Evolutionary conservation across 2,888 invertebrate genomes (phyloP).

Genomic region (Tromatobia lineatoria): DNA sequence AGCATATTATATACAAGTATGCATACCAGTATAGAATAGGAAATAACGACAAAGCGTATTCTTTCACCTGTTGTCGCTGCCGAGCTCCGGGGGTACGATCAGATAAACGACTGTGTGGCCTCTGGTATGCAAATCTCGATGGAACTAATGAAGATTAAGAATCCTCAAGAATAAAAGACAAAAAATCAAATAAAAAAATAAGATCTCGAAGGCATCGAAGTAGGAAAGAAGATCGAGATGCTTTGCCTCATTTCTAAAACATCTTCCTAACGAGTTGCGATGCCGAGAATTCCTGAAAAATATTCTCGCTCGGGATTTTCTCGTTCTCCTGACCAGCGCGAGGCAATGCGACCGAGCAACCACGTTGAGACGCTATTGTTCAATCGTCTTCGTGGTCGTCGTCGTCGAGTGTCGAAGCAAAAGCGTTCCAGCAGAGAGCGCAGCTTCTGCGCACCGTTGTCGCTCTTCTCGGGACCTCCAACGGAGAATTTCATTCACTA

Average conservation of each 20-base stretch:
- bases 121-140: conserved; percentile 83
- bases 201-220: conserved; percentile 65
- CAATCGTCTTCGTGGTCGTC: conserved; percentile 56
- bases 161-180: conserved; percentile 58
- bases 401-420: conserved; percentile 75
- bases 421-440: background rate
- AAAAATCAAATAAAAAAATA: conserved; percentile 47
- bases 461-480: conserved; percentile 77
- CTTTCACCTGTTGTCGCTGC: conserved; percentile 78
- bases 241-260: conserved; percentile 82
- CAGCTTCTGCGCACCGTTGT: conserved; percentile 5
- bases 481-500: conserved; percentile 79
- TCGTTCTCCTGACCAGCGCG: conserved; percentile 58
- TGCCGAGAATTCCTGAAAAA: conserved; percentile 79
- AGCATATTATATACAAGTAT: background rate
- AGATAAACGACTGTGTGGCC: conserved; percentile 80
- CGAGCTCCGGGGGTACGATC: conserved; percentile 76
- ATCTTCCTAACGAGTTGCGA: conserved; percentile 80
- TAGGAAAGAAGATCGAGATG: conserved; percentile 39
- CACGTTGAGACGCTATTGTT: conserved; percentile 75
- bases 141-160: conserved; percentile 84
- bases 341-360: conserved; percentile 9
- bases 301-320: conserved; percentile 55
- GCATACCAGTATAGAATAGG: conserved; percentile 34
- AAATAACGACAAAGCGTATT: conserved; percentile 62